A percentile compares a stretch with the other conserved stretches of the same genome.
These are phyloP conservation scores for Nannoperca obscura DNA, from an alignment of 2,797 vertebrate genomes.

Conservation along the genomic window DNA sequence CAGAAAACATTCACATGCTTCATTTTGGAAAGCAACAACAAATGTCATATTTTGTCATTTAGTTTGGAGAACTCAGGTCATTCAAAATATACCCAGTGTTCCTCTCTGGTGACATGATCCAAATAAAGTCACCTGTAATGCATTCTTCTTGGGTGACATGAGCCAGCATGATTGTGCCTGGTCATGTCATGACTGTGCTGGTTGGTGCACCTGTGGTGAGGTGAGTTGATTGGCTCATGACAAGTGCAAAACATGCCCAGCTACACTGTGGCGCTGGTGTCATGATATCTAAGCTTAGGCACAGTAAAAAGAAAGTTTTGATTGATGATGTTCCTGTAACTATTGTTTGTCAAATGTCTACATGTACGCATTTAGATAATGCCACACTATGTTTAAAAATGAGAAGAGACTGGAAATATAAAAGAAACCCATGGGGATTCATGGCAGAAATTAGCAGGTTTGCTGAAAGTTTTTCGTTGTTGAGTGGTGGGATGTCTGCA, in stretches of 20 bases:
- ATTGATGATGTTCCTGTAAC: no score
- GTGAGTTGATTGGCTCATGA: conserved; percentile 19
- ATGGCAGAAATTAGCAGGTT: conserved; percentile 22
- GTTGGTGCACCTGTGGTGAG: conserved; percentile 22
- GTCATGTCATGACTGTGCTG: no score
- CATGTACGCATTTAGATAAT: not conserved
- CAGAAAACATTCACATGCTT: not conserved
- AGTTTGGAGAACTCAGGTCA: not conserved
- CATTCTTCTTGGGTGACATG: conserved; percentile 1
- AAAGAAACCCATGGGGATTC: not conserved
- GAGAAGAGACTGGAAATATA: not conserved
- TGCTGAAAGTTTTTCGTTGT: conserved; percentile 42
- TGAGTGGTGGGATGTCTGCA: conserved; percentile 52
- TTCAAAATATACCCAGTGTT: not conserved
- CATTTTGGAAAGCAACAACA: not conserved
- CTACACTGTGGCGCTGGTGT: conserved; percentile 1
- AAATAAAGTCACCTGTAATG: not conserved
- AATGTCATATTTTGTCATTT: not conserved
- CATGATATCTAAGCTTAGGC: conserved; percentile 6
- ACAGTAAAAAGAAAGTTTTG: not conserved
- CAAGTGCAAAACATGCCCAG: conserved; percentile 19
- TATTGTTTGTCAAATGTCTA: not conserved
- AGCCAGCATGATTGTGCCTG: not conserved
- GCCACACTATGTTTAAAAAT: not conserved
- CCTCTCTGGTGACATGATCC: not conserved